A percentile compares a stretch with the other conserved stretches of the same genome.
Evolutionary conservation across 2,888 invertebrate species (phyloP).

Genomic region (Lepidochrysops patricia): DNA sequence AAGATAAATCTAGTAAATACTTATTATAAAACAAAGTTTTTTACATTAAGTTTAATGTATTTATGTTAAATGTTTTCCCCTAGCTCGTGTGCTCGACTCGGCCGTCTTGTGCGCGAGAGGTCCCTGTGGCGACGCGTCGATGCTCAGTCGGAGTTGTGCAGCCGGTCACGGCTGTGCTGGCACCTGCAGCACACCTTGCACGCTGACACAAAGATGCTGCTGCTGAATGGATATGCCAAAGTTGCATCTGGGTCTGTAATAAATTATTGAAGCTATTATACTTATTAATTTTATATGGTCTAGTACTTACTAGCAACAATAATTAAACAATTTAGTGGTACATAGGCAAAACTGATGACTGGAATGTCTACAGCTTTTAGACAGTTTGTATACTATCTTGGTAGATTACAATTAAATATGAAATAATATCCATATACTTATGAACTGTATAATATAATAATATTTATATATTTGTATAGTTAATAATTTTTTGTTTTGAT

Average conservation of each 20-base stretch:
- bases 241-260: constrained; percentile 40
- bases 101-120: constrained; percentile 58
- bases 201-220: constrained; percentile 43
- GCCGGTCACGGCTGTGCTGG: constrained; percentile 46
- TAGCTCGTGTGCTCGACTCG: constrained; percentile 67
- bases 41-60: too few relatives aligned
- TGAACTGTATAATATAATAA: too few relatives aligned
- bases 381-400: neutral
- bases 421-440: too few relatives aligned
- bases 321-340: too few relatives aligned
- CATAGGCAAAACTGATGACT: neutral
- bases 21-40: neutral
- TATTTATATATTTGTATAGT: neutral
- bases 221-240: constrained; percentile 39
- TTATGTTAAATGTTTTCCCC: constrained; percentile 6
- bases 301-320: too few relatives aligned
- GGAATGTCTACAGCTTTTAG: neutral
- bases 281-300: too few relatives aligned
- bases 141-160: constrained; percentile 39
- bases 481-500: neutral
- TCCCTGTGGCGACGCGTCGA: constrained; percentile 71
- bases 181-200: constrained; percentile 51
- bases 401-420: too few relatives aligned
- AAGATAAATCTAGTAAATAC: neutral
- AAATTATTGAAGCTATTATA: too few relatives aligned